Percentiles rank a stretch among this genome's conserved stretches.
Evolutionary conservation across 2,888 invertebrate species (phyloP).

Genomic region (Choreutis nemorana): DNA sequence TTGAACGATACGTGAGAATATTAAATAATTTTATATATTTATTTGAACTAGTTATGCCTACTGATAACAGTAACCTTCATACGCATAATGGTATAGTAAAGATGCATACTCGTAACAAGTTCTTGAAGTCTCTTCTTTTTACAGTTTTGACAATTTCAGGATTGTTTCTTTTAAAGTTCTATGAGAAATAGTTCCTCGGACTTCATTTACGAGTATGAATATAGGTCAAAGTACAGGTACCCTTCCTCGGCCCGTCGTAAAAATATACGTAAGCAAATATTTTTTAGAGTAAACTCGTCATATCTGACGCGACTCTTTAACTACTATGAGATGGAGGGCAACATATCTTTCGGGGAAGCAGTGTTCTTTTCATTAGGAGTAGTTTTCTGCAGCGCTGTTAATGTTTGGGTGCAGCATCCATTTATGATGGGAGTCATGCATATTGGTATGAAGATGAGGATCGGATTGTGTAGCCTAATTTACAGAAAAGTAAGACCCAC

Average conservation of each 20-base stretch:
- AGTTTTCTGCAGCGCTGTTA: constrained; percentile 68
- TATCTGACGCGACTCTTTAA: constrained; percentile 68
- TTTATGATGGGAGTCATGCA: constrained; percentile 76
- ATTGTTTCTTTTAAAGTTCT: too few species aligned
- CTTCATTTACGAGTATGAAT: too few species aligned
- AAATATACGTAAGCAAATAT: background rate
- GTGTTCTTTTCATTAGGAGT: constrained; percentile 74
- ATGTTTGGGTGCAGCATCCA: constrained; percentile 74
- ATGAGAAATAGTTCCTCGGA: too few species aligned
- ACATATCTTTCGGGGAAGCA: constrained; percentile 65
- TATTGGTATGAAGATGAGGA: constrained; percentile 81
- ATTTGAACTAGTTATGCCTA: too few species aligned
- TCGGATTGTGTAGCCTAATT: constrained; percentile 83
- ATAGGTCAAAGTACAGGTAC: too few species aligned
- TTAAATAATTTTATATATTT: too few species aligned
- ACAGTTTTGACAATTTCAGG: too few species aligned
- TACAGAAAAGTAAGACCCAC: constrained; percentile 76
- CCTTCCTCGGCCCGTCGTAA: too few species aligned
- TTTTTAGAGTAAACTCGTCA: constrained; percentile 57
- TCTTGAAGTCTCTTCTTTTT: too few species aligned
- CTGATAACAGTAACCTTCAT: too few species aligned
- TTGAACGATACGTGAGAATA: constrained; percentile 34
- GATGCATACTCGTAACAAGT: too few species aligned
- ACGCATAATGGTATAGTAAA: too few species aligned
- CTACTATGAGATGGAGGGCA: constrained; percentile 63